These are phyloP conservation scores for Dendrolimus punctatus DNA, from an alignment of 1,140 invertebrate genomes.

Conservation along the genomic window DNA sequence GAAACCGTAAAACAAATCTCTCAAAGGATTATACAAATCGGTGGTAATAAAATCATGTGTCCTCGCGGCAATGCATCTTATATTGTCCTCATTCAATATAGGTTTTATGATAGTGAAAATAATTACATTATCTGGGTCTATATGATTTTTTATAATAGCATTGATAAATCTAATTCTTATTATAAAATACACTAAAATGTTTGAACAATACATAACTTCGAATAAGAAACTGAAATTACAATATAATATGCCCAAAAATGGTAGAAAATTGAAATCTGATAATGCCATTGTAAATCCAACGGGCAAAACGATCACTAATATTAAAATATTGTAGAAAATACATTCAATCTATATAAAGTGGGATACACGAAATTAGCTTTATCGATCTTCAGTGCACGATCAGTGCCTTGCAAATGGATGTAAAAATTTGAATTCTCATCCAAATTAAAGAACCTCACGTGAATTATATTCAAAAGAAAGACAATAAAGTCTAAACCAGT, in stretches of 20 bases:
- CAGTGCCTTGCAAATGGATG: constrained; percentile 38
- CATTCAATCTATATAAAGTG: constrained; percentile 18
- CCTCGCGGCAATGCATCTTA: constrained; percentile 21
- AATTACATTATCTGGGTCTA: constrained; percentile 4
- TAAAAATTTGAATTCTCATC: constrained; percentile 31
- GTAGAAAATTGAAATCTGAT: not conserved
- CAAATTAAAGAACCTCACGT: constrained; percentile 31
- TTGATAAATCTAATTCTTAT: constrained; percentile 35
- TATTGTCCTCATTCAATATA: not conserved
- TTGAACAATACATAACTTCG: constrained; percentile 30
- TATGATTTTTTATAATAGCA: constrained; percentile 30
- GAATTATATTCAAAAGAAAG: constrained; percentile 24
- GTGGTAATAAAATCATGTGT: constrained; percentile 23
- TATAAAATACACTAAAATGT: constrained; percentile 32
- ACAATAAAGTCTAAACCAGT: constrained; percentile 10
- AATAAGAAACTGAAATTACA: constrained; percentile 18
- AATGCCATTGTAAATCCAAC: constrained; percentile 1
- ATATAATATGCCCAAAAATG: constrained; percentile 15
- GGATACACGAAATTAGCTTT: constrained; percentile 16
- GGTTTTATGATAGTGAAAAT: not conserved
- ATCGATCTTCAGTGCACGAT: constrained; percentile 31
- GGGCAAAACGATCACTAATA: constrained; percentile 1
- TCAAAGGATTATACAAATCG: constrained; percentile 31
- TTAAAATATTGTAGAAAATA: constrained; percentile 9
- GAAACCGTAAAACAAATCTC: constrained; percentile 29